These are phyloP conservation scores for Halichondria panicea DNA, from an alignment of 37 sponge, comb jelly and placozoan species.

Conservation along the genomic window DNA sequence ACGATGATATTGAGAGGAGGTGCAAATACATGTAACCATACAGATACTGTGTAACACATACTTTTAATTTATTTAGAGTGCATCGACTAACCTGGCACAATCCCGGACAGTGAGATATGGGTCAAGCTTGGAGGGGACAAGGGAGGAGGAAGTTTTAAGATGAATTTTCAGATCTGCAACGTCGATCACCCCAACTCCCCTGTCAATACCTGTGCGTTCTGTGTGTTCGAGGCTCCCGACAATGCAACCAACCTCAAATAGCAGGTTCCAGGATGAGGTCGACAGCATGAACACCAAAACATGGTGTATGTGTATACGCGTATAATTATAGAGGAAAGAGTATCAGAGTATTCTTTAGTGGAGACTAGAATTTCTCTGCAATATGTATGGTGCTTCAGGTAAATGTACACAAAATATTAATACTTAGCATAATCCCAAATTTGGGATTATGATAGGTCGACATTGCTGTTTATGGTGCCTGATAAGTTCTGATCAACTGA, in stretches of 20 bases:
- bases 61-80: too few relatives aligned
- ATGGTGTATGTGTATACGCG: too few relatives aligned
- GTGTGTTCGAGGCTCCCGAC: constrained; percentile 31
- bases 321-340: constrained; percentile 26
- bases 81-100: too few relatives aligned
- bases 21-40: too few relatives aligned
- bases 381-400: constrained; percentile 35
- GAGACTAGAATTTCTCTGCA: constrained; percentile 38
- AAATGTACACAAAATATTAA: background rate
- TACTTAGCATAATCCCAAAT: background rate
- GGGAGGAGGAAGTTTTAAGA: constrained; percentile 44
- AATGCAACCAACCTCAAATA: constrained; percentile 25
- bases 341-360: constrained; percentile 27
- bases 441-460: constrained; percentile 14
- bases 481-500: too few relatives aligned
- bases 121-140: constrained; percentile 57
- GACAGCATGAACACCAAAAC: background rate
- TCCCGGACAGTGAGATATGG: constrained; percentile 48
- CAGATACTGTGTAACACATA: too few relatives aligned
- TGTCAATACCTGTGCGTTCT: constrained; percentile 35
- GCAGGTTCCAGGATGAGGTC: constrained; percentile 8
- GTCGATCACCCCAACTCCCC: constrained; percentile 27
- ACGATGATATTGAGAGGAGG: background rate
- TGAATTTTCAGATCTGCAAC: constrained; percentile 43
- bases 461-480: constrained; percentile 54